Evolutionary conservation across 2,888 invertebrate genomes (phyloP).

Genomic region (Cyclophora albipunctata): DNA sequence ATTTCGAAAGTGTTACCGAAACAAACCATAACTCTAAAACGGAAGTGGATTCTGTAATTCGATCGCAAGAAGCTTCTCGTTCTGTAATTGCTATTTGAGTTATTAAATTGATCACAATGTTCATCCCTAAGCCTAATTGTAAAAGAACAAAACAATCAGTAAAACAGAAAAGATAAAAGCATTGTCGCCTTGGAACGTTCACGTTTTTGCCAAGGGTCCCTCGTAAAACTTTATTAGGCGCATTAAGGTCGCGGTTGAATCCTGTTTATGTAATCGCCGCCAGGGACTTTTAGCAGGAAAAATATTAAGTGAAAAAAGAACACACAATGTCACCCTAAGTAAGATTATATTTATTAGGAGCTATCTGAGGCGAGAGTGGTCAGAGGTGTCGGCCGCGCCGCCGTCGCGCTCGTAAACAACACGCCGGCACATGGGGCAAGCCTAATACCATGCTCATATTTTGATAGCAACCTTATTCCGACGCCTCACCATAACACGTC

Average conservation of each 20-base stretch:
- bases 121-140: constrained; percentile 48
- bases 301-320: constrained; percentile 73
- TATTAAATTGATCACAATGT: constrained; percentile 20
- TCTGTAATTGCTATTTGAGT: too few species aligned
- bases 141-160: constrained; percentile 64
- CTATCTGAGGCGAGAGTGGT: constrained; percentile 32
- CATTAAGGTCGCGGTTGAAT: constrained; percentile 75
- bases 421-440: constrained; percentile 21
- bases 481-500: constrained; percentile 5
- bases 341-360: constrained; percentile 56
- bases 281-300: constrained; percentile 68
- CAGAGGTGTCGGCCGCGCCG: constrained; percentile 31
- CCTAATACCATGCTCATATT: constrained; percentile 22
- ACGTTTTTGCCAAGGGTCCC: constrained; percentile 70
- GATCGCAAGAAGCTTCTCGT: too few species aligned
- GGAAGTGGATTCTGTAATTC: too few species aligned
- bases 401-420: constrained; percentile 20
- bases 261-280: constrained; percentile 75
- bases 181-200: constrained; percentile 71
- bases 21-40: too few species aligned
- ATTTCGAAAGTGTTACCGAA: too few species aligned
- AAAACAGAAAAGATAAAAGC: constrained; percentile 72
- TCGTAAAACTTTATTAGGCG: constrained; percentile 75
- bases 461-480: constrained; percentile 16
- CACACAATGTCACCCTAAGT: constrained; percentile 60